A percentile compares a stretch with the other conserved stretches of the same genome.
phyloP scores from a whole-genome alignment of 2,797 vertebrate species.

The Coendou prehensilis region DNA sequence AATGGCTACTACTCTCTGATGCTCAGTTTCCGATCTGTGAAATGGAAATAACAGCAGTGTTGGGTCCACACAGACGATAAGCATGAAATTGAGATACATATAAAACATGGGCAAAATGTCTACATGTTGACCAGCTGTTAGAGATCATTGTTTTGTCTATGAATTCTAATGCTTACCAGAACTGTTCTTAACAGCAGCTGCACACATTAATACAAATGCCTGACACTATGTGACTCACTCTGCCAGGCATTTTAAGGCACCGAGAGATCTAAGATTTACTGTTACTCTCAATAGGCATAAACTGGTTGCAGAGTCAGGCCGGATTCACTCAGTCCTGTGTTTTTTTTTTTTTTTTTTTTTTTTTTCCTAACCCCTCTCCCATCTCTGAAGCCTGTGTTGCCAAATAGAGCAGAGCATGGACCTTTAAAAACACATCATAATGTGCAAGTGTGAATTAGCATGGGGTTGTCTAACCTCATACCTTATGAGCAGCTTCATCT shows the following conservation, averaged over 20 bases:
- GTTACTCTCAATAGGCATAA: background rate
- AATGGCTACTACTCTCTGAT: background rate
- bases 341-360: background rate
- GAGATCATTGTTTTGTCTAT: too few relatives aligned
- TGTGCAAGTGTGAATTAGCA: constrained; percentile 56
- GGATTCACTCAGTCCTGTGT: background rate
- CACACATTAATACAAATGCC: background rate
- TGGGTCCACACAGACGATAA: too few relatives aligned
- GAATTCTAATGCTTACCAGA: background rate
- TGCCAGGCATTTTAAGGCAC: background rate
- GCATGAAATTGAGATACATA: background rate
- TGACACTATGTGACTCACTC: background rate
- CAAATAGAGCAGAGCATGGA: background rate
- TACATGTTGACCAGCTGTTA: too few relatives aligned
- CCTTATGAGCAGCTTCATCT: constrained; percentile 70
- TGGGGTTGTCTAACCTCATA: constrained; percentile 59
- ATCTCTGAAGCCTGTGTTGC: background rate
- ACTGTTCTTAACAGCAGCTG: background rate
- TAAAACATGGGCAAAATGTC: background rate
- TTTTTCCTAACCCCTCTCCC: background rate
- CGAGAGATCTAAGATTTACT: background rate
- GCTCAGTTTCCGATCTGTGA: background rate
- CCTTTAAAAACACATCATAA: constrained; percentile 2
- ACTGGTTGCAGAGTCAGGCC: background rate
- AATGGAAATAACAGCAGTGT: background rate